Conservation (phyloP, 2,888 invertebrate species). For the Leptopilina syphax region DNA sequence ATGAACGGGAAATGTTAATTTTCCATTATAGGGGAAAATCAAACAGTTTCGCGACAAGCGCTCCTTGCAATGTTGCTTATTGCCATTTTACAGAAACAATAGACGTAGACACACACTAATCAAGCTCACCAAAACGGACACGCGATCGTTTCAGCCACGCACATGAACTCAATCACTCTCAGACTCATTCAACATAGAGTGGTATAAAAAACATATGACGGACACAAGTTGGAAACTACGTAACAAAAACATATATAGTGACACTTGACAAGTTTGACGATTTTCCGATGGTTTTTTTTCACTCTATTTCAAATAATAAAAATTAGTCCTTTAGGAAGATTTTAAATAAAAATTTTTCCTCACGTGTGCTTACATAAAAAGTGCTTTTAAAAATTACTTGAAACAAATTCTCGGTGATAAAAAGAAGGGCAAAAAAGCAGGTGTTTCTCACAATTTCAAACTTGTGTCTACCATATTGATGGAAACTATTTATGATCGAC, state of each 20-base stretch:
- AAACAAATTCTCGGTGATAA: background rate
- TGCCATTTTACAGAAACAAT: constrained; percentile 75
- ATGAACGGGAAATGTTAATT: constrained; percentile 39
- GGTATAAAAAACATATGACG: constrained; percentile 72
- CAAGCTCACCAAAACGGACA: constrained; percentile 71
- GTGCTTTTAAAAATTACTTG: constrained; percentile 2
- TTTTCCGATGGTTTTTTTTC: constrained; percentile 2
- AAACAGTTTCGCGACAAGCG: constrained; percentile 51
- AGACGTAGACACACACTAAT: constrained; percentile 77
- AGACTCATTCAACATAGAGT: constrained; percentile 74
- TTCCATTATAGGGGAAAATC: background rate
- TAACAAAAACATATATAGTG: constrained; percentile 57
- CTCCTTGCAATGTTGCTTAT: constrained; percentile 71
- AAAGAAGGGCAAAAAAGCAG: constrained; percentile 21
- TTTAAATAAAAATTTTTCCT: background rate
- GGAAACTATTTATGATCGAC: constrained; percentile 24
- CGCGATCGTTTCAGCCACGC: constrained; percentile 67
- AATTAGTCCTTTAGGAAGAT: too few relatives aligned
- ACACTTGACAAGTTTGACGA: constrained; percentile 19
- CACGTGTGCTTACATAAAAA: constrained; percentile 11
- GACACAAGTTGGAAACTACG: constrained; percentile 77
- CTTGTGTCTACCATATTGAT: constrained; percentile 75
- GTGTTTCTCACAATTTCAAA: constrained; percentile 68
- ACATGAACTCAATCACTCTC: constrained; percentile 72
- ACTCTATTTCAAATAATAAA: too few relatives aligned